Conservation (phyloP, 2,113 vertebrate species). For the Pantherophis guttatus region DNA sequence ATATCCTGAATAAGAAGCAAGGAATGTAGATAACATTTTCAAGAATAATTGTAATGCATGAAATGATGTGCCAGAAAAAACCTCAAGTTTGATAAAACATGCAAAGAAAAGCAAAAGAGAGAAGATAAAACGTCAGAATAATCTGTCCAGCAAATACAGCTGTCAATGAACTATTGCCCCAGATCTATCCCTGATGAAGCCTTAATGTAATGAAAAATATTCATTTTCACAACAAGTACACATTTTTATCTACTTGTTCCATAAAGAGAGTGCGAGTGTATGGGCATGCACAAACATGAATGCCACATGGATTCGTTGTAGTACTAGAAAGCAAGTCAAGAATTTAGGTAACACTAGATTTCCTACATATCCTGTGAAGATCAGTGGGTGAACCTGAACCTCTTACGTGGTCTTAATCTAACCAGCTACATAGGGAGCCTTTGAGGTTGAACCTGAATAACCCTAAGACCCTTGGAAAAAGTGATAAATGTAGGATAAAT, state of each 20-base stretch:
- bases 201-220: not conserved
- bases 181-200: not conserved
- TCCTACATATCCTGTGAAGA: not conserved
- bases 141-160: not conserved
- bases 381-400: not conserved
- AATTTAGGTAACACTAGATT: not conserved
- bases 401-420: not conserved
- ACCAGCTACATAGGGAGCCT: not conserved
- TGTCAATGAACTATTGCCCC: not conserved
- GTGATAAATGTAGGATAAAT: conserved; percentile 1
- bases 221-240: not conserved
- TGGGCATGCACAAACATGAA: not conserved
- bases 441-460: not conserved
- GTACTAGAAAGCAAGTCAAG: not conserved
- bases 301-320: not conserved
- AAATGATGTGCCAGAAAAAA: not conserved
- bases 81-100: not conserved
- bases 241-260: not conserved
- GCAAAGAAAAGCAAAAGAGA: not conserved
- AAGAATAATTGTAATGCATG: not conserved
- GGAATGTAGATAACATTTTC: not conserved
- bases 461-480: not conserved
- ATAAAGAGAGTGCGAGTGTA: not conserved
- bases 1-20: not conserved
- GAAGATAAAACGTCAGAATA: not conserved